A percentile compares a stretch with the other conserved stretches of the same genome.
phyloP scores from a whole-genome alignment of 2,113 vertebrate species.

The Gambusia affinis region DNA sequence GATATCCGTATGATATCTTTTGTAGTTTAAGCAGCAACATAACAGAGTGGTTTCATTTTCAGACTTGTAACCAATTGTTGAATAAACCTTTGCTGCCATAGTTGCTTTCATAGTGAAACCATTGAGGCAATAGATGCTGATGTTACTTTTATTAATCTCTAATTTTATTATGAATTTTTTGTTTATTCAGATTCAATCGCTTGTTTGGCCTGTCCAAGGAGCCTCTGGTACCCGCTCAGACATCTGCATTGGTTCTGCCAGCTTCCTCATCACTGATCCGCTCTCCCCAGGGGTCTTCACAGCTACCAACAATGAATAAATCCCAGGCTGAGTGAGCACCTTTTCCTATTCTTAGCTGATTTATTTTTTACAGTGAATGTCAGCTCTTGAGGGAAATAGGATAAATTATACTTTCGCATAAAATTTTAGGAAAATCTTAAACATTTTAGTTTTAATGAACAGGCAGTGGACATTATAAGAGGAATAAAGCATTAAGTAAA shows the following conservation, averaged over 20 bases:
- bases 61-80: background rate
- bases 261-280: conserved; percentile 34
- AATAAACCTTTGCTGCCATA: background rate
- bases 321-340: conserved; percentile 69
- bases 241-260: conserved; percentile 23
- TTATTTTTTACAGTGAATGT: background rate
- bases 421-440: background rate
- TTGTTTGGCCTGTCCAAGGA: conserved; percentile 77
- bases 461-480: background rate
- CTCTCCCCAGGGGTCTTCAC: conserved; percentile 54
- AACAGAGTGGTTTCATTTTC: background rate
- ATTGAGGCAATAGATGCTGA: background rate
- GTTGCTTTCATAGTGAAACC: background rate
- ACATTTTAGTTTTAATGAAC: background rate
- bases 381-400: no score
- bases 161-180: background rate
- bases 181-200: conserved; percentile 75
- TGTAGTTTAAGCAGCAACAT: background rate
- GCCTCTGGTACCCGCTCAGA: conserved; percentile 62
- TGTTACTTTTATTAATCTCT: background rate
- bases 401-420: background rate
- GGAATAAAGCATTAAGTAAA: no score
- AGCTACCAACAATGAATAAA: conserved; percentile 44
- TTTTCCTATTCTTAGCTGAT: background rate
- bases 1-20: background rate